Conservation (phyloP, 2,888 invertebrate species). For the Escarpia spicata region DNA sequence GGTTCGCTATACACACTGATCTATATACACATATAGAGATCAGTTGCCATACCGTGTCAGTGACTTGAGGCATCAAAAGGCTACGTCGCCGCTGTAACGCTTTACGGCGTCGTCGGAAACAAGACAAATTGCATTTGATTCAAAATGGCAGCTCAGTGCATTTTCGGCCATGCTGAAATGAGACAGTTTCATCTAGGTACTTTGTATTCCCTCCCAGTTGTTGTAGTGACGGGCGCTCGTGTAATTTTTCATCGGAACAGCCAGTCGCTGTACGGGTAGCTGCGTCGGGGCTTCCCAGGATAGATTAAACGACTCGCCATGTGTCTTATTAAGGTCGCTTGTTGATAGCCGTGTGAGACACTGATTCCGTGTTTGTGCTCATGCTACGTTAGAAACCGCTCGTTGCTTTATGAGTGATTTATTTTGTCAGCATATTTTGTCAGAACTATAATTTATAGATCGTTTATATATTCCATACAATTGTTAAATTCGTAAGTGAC, state of each 20-base stretch:
- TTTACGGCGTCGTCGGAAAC: neutral
- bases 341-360: neutral
- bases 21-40: too few species aligned
- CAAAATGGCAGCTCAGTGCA: neutral
- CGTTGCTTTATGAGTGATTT: neutral
- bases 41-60: too few species aligned
- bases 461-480: too few species aligned
- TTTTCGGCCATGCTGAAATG: neutral
- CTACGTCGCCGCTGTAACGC: neutral
- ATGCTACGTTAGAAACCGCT: neutral
- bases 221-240: neutral
- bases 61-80: too few species aligned
- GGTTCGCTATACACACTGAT: neutral
- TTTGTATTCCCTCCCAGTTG: neutral
- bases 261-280: neutral
- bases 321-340: neutral
- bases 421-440: too few species aligned
- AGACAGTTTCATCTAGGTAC: conserved; percentile 5
- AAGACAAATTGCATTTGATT: neutral
- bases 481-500: too few species aligned
- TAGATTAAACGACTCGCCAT: neutral
- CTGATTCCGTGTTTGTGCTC: neutral
- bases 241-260: neutral
- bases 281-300: neutral
- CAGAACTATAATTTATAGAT: too few species aligned